Percentiles rank a stretch among this genome's conserved stretches.
Evolutionary conservation across 2,797 vertebrate genomes (phyloP).

Genomic region (Schizopygopsis pylzovi): DNA sequence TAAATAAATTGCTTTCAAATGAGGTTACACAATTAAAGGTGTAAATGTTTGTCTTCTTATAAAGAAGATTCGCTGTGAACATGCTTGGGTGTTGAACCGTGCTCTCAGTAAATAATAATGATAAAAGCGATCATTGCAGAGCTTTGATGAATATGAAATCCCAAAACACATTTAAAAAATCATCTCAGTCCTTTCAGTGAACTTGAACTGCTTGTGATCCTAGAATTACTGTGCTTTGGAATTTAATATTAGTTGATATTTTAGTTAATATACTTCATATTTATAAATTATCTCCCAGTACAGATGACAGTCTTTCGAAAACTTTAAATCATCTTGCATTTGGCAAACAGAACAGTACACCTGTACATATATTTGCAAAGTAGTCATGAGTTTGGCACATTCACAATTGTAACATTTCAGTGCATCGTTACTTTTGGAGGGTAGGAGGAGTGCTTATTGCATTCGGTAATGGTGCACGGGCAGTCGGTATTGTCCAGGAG

Average conservation of each 20-base stretch:
- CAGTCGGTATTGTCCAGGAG: slow-evolving; percentile 71
- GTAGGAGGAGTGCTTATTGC: slow-evolving; percentile 82
- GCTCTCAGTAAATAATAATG: slow-evolving; percentile 59
- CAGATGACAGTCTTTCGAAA: slow-evolving; percentile 74
- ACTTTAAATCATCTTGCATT: slow-evolving; percentile 72
- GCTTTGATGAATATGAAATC: slow-evolving; percentile 61
- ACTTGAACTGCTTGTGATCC: slow-evolving; percentile 41
- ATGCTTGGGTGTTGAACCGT: slow-evolving; percentile 70
- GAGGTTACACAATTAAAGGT: slow-evolving; percentile 76
- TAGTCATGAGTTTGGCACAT: slow-evolving; percentile 82
- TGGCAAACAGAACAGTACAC: slow-evolving; percentile 74
- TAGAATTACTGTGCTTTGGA: slow-evolving; percentile 73
- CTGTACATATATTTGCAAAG: slow-evolving; percentile 72
- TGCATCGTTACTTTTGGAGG: slow-evolving; percentile 69
- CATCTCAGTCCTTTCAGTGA: slow-evolving; percentile 59
- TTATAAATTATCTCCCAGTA: slow-evolving; percentile 67
- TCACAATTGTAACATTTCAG: slow-evolving; percentile 71
- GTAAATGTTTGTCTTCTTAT: slow-evolving; percentile 82
- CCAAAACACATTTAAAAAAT: slow-evolving; percentile 60
- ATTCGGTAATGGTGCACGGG: slow-evolving; percentile 74
- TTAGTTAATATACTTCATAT: slow-evolving; percentile 10
- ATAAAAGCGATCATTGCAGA: slow-evolving; percentile 58
- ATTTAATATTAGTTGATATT: background rate
- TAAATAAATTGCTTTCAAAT: slow-evolving; percentile 73
- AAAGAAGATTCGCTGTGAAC: slow-evolving; percentile 83